A percentile compares a stretch with the other conserved stretches of the same genome.
phyloP scores from a whole-genome alignment of 2,113 vertebrate species.

The Platysteira castanea region DNA sequence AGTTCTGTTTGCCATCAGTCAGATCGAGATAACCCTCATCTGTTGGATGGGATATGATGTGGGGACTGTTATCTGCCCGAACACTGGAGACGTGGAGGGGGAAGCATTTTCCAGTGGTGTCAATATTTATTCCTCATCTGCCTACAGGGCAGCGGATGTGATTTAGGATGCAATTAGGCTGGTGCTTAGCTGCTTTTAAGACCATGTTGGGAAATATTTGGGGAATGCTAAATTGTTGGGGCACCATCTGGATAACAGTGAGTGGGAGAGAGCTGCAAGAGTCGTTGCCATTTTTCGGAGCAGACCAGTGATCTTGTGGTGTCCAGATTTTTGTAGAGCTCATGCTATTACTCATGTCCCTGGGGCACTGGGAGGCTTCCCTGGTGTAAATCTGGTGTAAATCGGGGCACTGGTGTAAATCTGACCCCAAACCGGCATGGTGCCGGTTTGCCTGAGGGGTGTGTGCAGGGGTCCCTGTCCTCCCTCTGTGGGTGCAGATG shows the following conservation, averaged over 20 bases:
- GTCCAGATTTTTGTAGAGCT: not conserved
- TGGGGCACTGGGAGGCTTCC: not conserved
- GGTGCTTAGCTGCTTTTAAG: not conserved
- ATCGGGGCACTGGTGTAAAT: not conserved
- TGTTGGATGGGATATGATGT: not conserved
- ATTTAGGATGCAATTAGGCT: not conserved
- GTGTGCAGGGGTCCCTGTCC: not conserved
- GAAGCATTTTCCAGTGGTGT: not conserved
- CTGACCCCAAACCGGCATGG: accelerated
- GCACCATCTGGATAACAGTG: not conserved
- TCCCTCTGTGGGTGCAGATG: not conserved
- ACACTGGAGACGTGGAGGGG: not conserved
- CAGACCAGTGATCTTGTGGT: accelerated
- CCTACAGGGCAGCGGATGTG: not conserved
- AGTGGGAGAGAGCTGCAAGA: not conserved
- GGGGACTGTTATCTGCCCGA: not conserved
- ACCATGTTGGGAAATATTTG: not conserved
- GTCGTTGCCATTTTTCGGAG: not conserved
- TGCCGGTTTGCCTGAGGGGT: not conserved
- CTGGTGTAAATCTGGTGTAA: not conserved
- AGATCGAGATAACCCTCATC: not conserved
- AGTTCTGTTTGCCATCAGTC: not conserved
- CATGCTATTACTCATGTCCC: not conserved
- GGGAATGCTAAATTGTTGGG: not conserved
- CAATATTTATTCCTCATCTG: not conserved